These are phyloP conservation scores for Pseudochaenichthys georgianus DNA, from an alignment of 2,797 vertebrate genomes.

Conservation along the genomic window DNA sequence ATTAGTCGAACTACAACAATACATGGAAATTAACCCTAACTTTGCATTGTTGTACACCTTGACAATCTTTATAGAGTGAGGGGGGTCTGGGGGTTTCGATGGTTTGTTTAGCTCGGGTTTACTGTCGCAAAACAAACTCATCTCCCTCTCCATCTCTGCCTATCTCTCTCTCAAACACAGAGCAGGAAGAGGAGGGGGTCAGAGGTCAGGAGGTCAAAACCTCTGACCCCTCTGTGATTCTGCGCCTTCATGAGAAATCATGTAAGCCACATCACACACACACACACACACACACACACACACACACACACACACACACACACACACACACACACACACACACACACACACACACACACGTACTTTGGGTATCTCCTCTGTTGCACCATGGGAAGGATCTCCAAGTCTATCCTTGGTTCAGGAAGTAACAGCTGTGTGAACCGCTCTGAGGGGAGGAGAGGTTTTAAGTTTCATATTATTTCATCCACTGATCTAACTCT, in stretches of 20 bases:
- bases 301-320: conserved; percentile 66
- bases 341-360: conserved; percentile 67
- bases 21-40: background rate
- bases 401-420: conserved; percentile 81
- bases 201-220: conserved; percentile 62
- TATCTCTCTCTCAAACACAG: conserved; percentile 44
- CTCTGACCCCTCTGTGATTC: conserved; percentile 66
- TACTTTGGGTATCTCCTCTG: conserved; percentile 94
- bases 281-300: conserved; percentile 46
- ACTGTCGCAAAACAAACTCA: conserved; percentile 51
- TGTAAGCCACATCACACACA: conserved; percentile 50
- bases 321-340: conserved; percentile 70
- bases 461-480: conserved; percentile 1
- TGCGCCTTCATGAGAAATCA: conserved; percentile 69
- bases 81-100: conserved; percentile 9
- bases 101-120: conserved; percentile 39
- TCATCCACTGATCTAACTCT: background rate
- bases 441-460: conserved; percentile 83
- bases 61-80: background rate
- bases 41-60: background rate
- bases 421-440: conserved; percentile 91
- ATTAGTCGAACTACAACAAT: too few species aligned
- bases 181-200: conserved; percentile 65
- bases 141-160: conserved; percentile 30
- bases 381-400: conserved; percentile 93